Conservation (phyloP, 1,140 invertebrate genomes). For the Lepidostoma basale region DNA sequence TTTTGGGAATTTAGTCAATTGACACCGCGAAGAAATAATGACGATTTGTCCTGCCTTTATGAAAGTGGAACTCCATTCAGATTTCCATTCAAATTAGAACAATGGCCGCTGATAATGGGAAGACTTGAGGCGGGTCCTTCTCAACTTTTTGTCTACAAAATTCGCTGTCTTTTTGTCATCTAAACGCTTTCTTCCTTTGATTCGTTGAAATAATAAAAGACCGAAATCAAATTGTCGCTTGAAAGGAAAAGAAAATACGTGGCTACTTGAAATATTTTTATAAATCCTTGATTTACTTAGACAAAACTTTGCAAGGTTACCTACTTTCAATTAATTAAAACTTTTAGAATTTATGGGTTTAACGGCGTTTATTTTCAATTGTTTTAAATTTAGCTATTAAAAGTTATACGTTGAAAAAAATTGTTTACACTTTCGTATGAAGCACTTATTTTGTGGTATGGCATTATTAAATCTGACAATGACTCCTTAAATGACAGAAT, state of each 20-base stretch:
- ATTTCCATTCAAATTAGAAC: slow-evolving; percentile 22
- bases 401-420: too few species aligned
- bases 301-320: background rate
- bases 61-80: slow-evolving; percentile 19
- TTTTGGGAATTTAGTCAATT: background rate
- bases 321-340: background rate
- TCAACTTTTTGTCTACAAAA: slow-evolving; percentile 25
- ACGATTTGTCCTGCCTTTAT: slow-evolving; percentile 11
- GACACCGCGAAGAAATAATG: slow-evolving; percentile 1
- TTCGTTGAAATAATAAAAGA: slow-evolving; percentile 34
- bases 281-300: background rate
- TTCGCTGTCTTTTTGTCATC: slow-evolving; percentile 39
- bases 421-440: too few species aligned
- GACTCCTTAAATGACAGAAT: too few species aligned
- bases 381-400: too few species aligned
- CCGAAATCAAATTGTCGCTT: slow-evolving; percentile 20
- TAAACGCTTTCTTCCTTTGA: slow-evolving; percentile 36
- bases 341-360: too few species aligned
- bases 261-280: background rate
- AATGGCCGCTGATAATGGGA: slow-evolving; percentile 10
- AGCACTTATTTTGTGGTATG: too few species aligned
- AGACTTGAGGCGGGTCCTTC: background rate
- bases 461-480: too few species aligned
- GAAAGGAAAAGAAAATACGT: slow-evolving; percentile 4
- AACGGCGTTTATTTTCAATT: too few species aligned